A percentile compares a stretch with the other conserved stretches of the same genome.
Conservation (phyloP, 2,797 vertebrate genomes). For the Mus caroli region DNA sequence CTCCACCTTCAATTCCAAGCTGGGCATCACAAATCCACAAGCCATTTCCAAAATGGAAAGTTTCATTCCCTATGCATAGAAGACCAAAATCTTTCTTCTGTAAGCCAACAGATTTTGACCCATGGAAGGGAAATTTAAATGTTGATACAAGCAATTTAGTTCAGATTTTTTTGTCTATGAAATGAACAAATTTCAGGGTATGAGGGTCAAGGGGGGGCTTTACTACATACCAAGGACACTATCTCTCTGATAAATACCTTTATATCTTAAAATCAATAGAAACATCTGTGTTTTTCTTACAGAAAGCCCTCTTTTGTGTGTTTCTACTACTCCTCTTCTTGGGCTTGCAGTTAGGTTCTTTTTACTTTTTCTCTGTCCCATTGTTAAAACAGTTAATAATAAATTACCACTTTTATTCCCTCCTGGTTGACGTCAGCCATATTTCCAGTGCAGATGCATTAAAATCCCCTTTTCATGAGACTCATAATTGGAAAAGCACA, state of each 20-base stretch:
- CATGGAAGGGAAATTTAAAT: not conserved
- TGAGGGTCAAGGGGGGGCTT: not conserved
- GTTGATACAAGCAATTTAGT: not conserved
- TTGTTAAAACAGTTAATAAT: constrained; percentile 28
- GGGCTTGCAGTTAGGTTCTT: constrained; percentile 58
- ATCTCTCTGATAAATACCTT: not conserved
- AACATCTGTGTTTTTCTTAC: constrained; percentile 48
- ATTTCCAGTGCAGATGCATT: constrained; percentile 76
- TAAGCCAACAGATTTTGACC: constrained; percentile 54
- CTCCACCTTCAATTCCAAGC: constrained; percentile 53
- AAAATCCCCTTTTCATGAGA: constrained; percentile 67
- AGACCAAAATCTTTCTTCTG: constrained; percentile 71
- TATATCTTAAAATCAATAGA: constrained; percentile 67
- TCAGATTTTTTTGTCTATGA: constrained; percentile 4
- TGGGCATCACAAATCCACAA: constrained; percentile 51
- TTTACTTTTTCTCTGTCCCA: constrained; percentile 31
- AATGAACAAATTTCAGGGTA: not conserved
- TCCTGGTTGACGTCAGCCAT: constrained; percentile 31
- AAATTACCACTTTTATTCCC: constrained; percentile 66
- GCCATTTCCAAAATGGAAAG: constrained; percentile 66
- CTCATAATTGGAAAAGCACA: constrained; percentile 66
- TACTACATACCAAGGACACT: not conserved
- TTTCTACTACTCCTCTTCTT: constrained; percentile 53
- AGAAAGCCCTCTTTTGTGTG: constrained; percentile 58
- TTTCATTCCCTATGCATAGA: constrained; percentile 66